Evolutionary conservation across 1,140 invertebrate genomes (phyloP), one percentile per base, ranked within the genome.

Genomic region (Drosophila ananassae): DNA sequence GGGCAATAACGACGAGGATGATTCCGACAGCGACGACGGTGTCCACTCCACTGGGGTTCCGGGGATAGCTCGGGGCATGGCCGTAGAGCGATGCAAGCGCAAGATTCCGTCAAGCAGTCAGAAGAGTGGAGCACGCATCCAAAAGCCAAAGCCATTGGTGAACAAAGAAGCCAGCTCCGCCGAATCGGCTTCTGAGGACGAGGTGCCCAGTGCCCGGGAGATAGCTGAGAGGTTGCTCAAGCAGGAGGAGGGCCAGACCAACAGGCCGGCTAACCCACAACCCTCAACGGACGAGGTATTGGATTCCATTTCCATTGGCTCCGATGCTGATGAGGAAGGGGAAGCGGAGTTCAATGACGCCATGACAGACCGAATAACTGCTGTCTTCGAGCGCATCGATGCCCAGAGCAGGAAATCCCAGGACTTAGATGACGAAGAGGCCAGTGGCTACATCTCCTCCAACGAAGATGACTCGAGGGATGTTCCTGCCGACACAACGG

Each of bases 31-130:
- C 30, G 83, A 79, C 5, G 72, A 57, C 28, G 82, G 77, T 2
- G 61, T 77, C 3, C 54, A 84, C 10, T 12, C 69, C 12, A 91
- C 90, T 0, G 71, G 71, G 1, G 75, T 91, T 2, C 87, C 90
- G 2, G 84, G 77, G 32, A 91, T 91, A 41, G 63, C 85, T 2
- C 78, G 81, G 25, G 90, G 90, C 3, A 69, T 79, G 73, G 90
- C 90, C 6, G 78, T 91, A 22, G 90, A 91, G 22, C 77, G 84
- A 12, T 79, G 58, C 52, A 90, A 80, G 41, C 83, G 82, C n/a
- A 77, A 84, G 58, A 73, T 77, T 6, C 62, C 72, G 12, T 50
- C 63, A 5, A 57, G 63, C 12, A 79, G 72, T 0, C 83, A 47
- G 3, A 61, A 39, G 9, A 63, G 59, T 21, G 7, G 8, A 13